Base-by-base conservation (phyloP, 2,797 vertebrate species). In the Ispidina picta region DNA sequence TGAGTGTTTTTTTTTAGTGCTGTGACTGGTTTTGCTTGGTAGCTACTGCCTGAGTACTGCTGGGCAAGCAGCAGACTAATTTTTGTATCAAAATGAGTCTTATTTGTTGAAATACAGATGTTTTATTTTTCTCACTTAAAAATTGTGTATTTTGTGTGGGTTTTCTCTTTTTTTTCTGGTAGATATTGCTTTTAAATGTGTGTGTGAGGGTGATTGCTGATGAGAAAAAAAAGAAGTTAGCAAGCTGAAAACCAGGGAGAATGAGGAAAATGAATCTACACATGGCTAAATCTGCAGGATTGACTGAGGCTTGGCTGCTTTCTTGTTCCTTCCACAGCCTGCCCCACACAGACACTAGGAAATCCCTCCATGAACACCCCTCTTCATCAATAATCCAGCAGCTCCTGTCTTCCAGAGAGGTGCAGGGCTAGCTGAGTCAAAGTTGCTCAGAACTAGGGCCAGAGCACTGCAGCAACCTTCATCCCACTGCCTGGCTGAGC, bases 61-160 rank as follows among this genome's bases (percentile, higher is more conserved):
- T 74, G 75, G 68, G 64, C 44, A 66, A 95, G 63, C 88, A 83
- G 69, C 44, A 51, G 58, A 56, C 85, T 55, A 86, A 93, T 96
- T 95, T 96, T 96, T 96, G 85, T 96, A 96, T 88, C 86, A 68
- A 83, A 90, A 92, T 78, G 66, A 66, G 20, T 48, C 29, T 79
- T 6, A 41, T 74, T 85, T 77, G 93, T 90, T 94, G 83, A 95
- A 95, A 94, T 95, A 96, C 88, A 96, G 87, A 94, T 91, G 81
- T 74, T 94, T 88, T 96, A 96, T 95, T 95, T 95, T 96, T 95
- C 65, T 74, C 92, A 94, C 62, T 92, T 93, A 88, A 94, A 96
- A 92, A 68, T 86, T 49, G 12, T 60, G 71, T 51, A 17, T 77
- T 93, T 58, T 89, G 83, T 89, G 80, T 82, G 68, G 54, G 1